These are phyloP conservation scores for Panagrolaimus sp. DNA, from an alignment of 1,140 invertebrate genomes.

Conservation along the genomic window DNA sequence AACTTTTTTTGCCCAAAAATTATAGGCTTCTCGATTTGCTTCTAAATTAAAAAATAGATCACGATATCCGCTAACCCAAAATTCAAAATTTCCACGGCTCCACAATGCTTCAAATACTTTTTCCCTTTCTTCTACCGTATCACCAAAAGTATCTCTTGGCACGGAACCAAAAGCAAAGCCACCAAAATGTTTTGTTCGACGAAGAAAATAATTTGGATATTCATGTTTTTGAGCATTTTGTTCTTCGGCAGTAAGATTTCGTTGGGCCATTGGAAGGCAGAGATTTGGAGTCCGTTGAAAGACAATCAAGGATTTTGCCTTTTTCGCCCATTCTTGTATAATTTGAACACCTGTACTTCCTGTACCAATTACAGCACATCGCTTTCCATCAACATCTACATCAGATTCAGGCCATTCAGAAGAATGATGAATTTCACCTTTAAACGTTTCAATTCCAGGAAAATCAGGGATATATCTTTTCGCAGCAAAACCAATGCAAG, in stretches of 20 bases:
- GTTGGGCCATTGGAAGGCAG: neutral
- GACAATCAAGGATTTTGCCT: neutral
- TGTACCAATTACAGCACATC: conserved; percentile 9
- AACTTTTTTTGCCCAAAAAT: conserved; percentile 4
- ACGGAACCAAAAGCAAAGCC: neutral
- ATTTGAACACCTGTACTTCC: neutral
- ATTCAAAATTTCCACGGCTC: neutral
- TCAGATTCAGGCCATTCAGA: neutral
- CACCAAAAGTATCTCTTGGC: neutral
- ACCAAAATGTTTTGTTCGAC: neutral
- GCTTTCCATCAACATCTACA: neutral
- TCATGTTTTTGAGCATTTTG: neutral
- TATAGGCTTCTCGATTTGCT: neutral
- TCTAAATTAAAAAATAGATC: neutral
- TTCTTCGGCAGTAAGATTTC: neutral
- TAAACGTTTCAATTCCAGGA: neutral
- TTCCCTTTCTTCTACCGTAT: neutral
- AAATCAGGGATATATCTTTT: neutral
- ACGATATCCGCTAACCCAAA: neutral
- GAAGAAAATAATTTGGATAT: neutral
- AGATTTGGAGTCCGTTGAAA: conserved; percentile 9
- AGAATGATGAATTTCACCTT: conserved; percentile 2
- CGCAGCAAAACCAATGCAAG: neutral
- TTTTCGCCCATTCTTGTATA: neutral
- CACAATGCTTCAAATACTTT: neutral